Percentiles rank a stretch among this genome's conserved stretches.
Conservation (phyloP, 2,113 vertebrate species). For the Setophaga coronata region DNA sequence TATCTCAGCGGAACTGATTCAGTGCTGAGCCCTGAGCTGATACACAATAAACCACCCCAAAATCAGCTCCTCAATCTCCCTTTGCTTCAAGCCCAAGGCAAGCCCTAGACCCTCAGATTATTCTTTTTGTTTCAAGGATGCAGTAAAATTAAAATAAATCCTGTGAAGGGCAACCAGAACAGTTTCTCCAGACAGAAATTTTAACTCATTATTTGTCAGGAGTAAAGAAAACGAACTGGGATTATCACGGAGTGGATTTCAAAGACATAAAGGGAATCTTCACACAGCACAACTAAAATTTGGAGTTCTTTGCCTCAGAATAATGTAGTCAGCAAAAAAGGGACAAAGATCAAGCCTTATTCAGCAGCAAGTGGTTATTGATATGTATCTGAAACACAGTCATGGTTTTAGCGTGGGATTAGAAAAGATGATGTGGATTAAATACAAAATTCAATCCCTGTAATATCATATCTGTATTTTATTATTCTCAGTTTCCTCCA, state of each 20-base stretch:
- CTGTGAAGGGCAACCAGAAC: not conserved
- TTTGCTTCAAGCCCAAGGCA: not conserved
- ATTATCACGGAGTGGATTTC: not conserved
- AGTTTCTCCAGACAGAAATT: not conserved
- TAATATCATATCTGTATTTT: not conserved
- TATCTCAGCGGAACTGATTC: slow-evolving; percentile 26
- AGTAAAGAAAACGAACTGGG: not conserved
- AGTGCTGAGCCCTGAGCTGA: not conserved
- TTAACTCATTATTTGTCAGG: not conserved
- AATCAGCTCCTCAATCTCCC: not conserved
- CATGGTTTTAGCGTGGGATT: not conserved
- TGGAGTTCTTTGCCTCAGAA: not conserved
- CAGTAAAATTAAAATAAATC: not conserved
- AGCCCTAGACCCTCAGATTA: not conserved
- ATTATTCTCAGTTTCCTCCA: not conserved
- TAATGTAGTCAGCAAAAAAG: not conserved
- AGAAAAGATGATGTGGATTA: not conserved
- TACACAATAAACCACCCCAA: not conserved
- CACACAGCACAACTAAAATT: not conserved
- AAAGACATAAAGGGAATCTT: not conserved
- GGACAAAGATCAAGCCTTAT: not conserved
- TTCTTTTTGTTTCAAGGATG: not conserved
- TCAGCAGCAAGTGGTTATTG: not conserved
- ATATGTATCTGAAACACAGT: not conserved
- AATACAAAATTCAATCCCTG: not conserved